Evolutionary conservation across 2,888 invertebrate species (phyloP).

Genomic region (Exocentrus adspersus): DNA sequence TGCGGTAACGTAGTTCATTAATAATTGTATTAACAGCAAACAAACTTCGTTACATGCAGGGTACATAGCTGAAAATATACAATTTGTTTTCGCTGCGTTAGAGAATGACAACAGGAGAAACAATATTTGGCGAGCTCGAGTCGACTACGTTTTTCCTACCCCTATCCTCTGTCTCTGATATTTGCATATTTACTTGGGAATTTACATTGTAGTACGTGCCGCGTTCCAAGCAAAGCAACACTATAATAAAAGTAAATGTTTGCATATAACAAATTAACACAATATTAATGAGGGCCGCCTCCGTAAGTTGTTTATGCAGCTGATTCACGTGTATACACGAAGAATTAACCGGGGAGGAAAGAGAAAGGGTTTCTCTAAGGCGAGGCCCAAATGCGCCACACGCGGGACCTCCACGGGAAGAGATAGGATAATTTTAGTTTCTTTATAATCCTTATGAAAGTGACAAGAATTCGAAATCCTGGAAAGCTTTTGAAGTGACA

Average conservation of each 20-base stretch:
- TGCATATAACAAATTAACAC: conserved; percentile 45
- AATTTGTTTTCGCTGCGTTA: background rate
- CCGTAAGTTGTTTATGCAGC: conserved; percentile 12
- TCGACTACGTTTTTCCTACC: background rate
- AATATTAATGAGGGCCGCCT: conserved; percentile 18
- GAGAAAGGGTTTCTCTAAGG: background rate
- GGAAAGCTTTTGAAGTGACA: too few relatives aligned
- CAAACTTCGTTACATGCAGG: background rate
- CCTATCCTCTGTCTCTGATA: background rate
- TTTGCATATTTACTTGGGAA: conserved; percentile 19
- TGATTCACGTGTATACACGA: conserved; percentile 11
- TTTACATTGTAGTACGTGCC: conserved; percentile 26
- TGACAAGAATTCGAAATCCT: too few relatives aligned
- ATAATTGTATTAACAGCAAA: background rate
- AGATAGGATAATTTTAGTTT: too few relatives aligned
- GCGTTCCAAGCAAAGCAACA: conserved; percentile 29
- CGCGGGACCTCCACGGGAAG: too few relatives aligned
- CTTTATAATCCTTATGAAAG: too few relatives aligned
- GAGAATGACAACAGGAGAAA: background rate
- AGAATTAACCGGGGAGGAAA: conserved; percentile 8
- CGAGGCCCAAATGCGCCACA: background rate
- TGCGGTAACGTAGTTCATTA: background rate
- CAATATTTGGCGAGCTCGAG: background rate
- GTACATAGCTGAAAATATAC: background rate
- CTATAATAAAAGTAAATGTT: conserved; percentile 45